phyloP scores from a whole-genome alignment of 2,113 vertebrate genomes.

The Phrynocephalus versicolor region DNA sequence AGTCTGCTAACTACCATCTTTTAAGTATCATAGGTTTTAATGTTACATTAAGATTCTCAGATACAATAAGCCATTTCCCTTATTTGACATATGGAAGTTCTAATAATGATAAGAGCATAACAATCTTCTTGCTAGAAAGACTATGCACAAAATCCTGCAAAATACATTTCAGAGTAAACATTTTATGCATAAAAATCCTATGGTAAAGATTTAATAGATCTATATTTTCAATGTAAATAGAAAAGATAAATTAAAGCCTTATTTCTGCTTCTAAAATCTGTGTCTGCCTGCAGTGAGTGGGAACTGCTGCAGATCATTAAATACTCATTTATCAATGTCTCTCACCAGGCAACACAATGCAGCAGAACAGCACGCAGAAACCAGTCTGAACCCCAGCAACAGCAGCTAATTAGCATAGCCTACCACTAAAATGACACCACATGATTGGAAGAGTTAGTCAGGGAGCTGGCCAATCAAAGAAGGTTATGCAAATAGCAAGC shows the following conservation, averaged over 20 bases:
- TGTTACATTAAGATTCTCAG: neutral
- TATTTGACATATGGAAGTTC: constrained; percentile 5
- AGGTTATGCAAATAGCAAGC: constrained; percentile 92
- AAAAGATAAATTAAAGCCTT: constrained; percentile 70
- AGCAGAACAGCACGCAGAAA: constrained; percentile 87
- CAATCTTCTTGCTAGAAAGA: neutral
- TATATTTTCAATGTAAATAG: constrained; percentile 43
- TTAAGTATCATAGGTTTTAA: neutral
- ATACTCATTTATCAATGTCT: constrained; percentile 92
- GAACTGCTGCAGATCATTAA: constrained; percentile 92
- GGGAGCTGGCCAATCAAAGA: constrained; percentile 85
- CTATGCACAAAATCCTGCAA: constrained; percentile 1
- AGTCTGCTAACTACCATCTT: neutral
- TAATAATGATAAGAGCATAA: neutral
- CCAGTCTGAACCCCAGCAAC: constrained; percentile 96
- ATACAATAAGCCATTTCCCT: neutral
- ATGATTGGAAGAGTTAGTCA: constrained; percentile 87
- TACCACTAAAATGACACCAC: constrained; percentile 86
- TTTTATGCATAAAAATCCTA: constrained; percentile 13
- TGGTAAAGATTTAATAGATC: neutral
- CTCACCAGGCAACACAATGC: constrained; percentile 95
- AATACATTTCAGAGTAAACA: neutral
- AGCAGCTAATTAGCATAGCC: constrained; percentile 99
- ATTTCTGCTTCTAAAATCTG: constrained; percentile 69
- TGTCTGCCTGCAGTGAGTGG: constrained; percentile 83